Percentiles rank a stretch among this genome's conserved stretches.
Conservation (phyloP, 30 jellyfish, hydroid and myxozoan genomes). For the Turritopsis dohrnii region DNA sequence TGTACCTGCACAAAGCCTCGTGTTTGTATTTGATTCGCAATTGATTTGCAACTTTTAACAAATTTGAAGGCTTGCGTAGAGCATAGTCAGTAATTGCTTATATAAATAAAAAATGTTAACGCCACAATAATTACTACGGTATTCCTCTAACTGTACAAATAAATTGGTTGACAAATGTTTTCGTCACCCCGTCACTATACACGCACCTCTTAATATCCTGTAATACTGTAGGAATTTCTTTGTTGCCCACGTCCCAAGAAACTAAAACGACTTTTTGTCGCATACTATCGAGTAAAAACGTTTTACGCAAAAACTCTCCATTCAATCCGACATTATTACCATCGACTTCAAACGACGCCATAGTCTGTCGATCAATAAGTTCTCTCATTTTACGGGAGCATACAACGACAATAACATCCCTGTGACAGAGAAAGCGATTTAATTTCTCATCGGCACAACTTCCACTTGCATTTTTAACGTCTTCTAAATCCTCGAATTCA, state of each 20-base stretch:
- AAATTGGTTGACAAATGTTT: conserved; percentile 1
- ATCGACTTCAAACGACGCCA: neutral
- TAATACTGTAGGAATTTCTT: neutral
- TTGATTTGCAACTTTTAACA: no score
- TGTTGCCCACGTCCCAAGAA: neutral
- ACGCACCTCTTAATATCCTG: neutral
- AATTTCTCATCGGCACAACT: neutral
- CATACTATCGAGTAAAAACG: neutral
- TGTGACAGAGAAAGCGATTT: neutral
- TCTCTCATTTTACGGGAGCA: conserved; percentile 2
- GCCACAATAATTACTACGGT: no score
- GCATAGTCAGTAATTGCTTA: no score
- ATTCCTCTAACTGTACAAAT: conserved; percentile 1
- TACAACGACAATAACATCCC: neutral
- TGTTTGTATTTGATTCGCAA: no score
- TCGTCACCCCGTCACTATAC: neutral
- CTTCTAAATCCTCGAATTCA: conserved; percentile 7
- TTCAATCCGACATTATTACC: neutral
- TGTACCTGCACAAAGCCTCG: no score
- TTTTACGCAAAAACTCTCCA: neutral
- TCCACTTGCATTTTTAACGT: neutral
- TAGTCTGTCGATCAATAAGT: neutral
- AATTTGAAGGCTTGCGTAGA: no score
- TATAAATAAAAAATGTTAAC: no score
- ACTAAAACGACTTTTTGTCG: conserved; percentile 4